phyloP scores from a whole-genome alignment of 2,797 vertebrate species.

The Pygocentrus nattereri region DNA sequence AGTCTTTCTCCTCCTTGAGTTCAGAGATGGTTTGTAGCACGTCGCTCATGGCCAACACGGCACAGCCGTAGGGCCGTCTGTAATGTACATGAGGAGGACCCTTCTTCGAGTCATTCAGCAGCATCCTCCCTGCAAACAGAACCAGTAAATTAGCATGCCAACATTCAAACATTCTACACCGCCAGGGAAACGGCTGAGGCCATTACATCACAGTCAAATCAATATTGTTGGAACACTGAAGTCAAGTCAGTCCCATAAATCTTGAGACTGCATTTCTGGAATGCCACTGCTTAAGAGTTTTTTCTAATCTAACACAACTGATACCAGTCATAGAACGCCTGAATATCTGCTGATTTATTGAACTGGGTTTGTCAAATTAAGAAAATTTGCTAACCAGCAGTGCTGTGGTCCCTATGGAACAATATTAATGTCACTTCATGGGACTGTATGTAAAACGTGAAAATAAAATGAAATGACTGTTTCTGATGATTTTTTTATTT shows the following conservation, averaged over 20 bases:
- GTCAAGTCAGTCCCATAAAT: background rate
- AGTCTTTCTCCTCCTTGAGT: conserved; percentile 98
- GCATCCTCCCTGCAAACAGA: conserved; percentile 88
- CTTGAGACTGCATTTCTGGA: background rate
- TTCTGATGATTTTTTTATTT: too few relatives aligned
- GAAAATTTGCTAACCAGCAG: too few relatives aligned
- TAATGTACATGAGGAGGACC: conserved; percentile 95
- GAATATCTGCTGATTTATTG: too few relatives aligned
- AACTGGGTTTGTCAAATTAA: background rate
- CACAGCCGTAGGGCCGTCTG: conserved; percentile 94
- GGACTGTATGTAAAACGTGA: too few relatives aligned
- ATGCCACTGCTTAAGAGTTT: background rate
- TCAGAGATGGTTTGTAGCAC: conserved; percentile 95
- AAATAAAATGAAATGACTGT: too few relatives aligned
- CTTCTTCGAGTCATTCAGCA: conserved; percentile 97
- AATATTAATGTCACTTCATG: too few relatives aligned
- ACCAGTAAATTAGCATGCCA: background rate
- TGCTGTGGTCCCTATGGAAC: too few relatives aligned
- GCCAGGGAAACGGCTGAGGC: background rate
- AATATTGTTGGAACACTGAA: background rate
- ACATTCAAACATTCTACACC: background rate
- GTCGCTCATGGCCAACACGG: conserved; percentile 94
- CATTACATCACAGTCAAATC: conserved; percentile 4
- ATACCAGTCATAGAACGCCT: too few relatives aligned
- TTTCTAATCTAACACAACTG: too few relatives aligned